Evolutionary conservation across 2,113 vertebrate genomes (phyloP).

Genomic region (Poecile atricapillus): DNA sequence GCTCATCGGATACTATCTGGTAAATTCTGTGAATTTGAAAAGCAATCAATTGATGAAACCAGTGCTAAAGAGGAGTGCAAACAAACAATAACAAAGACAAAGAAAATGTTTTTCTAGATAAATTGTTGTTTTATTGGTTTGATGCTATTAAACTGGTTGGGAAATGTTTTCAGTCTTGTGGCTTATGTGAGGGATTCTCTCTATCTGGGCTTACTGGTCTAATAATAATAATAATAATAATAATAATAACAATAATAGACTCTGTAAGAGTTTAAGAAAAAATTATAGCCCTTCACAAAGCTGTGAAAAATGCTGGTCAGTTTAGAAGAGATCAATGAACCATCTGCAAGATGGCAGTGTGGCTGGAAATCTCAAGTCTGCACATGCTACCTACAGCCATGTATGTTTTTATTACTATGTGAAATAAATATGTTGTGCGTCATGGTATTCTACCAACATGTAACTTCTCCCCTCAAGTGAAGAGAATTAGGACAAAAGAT

Average conservation of each 20-base stretch:
- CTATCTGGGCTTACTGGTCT: neutral
- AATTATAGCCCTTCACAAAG: neutral
- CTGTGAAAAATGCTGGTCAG: neutral
- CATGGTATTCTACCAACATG: neutral
- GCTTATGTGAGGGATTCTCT: neutral
- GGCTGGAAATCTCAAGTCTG: neutral
- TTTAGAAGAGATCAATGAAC: neutral
- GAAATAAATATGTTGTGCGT: neutral
- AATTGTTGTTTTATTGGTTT: neutral
- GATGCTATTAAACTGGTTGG: neutral
- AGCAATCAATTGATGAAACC: neutral
- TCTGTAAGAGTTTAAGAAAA: neutral
- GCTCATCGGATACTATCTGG: neutral
- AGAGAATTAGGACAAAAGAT: neutral
- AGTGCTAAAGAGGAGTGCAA: neutral
- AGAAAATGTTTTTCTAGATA: neutral
- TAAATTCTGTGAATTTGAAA: neutral
- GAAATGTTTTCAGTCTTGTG: neutral
- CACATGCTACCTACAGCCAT: neutral
- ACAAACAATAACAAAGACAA: neutral
- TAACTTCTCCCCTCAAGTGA: neutral
- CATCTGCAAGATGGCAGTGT: neutral
- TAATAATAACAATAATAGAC: neutral
- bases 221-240: too few relatives aligned
- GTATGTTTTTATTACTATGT: accelerated